A percentile compares a stretch with the other conserved stretches of the same genome.
phyloP scores from a whole-genome alignment of 2,888 invertebrate species.

The Andricus quercusramuli region DNA sequence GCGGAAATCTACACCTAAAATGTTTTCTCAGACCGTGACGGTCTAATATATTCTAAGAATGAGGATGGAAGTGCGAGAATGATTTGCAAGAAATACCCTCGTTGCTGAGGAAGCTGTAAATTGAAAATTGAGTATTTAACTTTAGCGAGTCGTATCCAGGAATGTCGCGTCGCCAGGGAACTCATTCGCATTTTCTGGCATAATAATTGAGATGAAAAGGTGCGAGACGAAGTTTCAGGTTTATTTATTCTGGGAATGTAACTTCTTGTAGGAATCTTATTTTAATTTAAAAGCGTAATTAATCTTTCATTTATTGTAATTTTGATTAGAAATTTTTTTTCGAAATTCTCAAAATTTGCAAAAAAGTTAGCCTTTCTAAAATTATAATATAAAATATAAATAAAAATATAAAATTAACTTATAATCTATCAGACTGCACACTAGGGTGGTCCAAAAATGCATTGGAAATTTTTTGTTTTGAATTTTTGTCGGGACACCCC shows the following conservation, averaged over 20 bases:
- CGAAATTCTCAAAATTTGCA: too few species aligned
- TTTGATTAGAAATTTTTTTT: too few species aligned
- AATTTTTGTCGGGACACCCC: too few species aligned
- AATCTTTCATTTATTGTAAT: too few species aligned
- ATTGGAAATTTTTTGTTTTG: too few species aligned
- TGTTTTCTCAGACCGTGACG: background rate
- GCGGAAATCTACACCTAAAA: conserved; percentile 19
- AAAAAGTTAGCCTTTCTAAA: too few species aligned
- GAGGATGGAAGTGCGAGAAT: background rate
- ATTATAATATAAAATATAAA: too few species aligned
- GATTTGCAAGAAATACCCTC: conserved; percentile 24
- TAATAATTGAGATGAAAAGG: conserved; percentile 13
- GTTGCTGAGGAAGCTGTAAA: conserved; percentile 4
- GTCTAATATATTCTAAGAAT: background rate
- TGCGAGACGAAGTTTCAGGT: background rate
- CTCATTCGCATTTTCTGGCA: conserved; percentile 29
- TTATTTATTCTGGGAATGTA: background rate
- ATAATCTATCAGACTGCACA: too few species aligned
- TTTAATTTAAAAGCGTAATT: background rate
- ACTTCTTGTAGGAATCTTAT: background rate
- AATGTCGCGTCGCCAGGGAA: conserved; percentile 6
- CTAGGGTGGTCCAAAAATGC: too few species aligned
- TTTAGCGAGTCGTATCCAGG: background rate
- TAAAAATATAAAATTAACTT: too few species aligned
- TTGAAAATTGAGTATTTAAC: conserved; percentile 36